A percentile compares a stretch with the other conserved stretches of the same genome.
Evolutionary conservation across 2,797 vertebrate genomes (phyloP).

Genomic region (Pseudotriccus pelzelni): DNA sequence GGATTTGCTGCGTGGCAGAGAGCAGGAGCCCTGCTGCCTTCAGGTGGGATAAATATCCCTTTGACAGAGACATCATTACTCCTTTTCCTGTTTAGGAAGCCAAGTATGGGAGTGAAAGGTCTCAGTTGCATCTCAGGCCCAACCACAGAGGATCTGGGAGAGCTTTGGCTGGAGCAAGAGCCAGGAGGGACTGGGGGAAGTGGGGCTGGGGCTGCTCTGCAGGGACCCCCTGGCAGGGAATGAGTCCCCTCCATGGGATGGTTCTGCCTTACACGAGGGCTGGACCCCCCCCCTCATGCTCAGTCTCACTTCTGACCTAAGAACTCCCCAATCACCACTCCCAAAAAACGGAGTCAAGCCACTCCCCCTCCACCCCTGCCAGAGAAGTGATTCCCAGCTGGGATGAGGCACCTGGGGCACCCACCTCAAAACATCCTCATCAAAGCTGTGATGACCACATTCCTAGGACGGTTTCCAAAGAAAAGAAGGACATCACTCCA

Average conservation of each 20-base stretch:
- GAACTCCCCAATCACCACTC: background rate
- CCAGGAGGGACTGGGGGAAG: background rate
- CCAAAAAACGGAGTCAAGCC: background rate
- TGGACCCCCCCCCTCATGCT: background rate
- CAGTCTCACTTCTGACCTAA: background rate
- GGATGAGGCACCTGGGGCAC: background rate
- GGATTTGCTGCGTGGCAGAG: background rate
- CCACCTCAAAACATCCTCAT: background rate
- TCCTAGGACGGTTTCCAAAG: background rate
- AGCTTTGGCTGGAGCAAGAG: background rate
- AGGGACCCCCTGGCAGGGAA: background rate
- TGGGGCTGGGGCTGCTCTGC: background rate
- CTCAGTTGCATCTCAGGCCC: rapidly evolving
- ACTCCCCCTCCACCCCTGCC: background rate
- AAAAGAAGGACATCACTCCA: background rate
- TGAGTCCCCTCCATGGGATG: rapidly evolving
- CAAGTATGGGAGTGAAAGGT: rapidly evolving
- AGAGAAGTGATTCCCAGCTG: rapidly evolving
- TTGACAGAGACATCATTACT: background rate
- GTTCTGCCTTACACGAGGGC: background rate
- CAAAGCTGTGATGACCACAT: rapidly evolving
- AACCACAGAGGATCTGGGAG: rapidly evolving
- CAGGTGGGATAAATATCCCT: background rate
- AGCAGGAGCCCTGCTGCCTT: background rate
- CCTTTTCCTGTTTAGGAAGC: background rate